Percentiles rank a stretch among this genome's conserved stretches.
Conservation (phyloP, 2,888 invertebrate genomes). For the Panorpa germanica region DNA sequence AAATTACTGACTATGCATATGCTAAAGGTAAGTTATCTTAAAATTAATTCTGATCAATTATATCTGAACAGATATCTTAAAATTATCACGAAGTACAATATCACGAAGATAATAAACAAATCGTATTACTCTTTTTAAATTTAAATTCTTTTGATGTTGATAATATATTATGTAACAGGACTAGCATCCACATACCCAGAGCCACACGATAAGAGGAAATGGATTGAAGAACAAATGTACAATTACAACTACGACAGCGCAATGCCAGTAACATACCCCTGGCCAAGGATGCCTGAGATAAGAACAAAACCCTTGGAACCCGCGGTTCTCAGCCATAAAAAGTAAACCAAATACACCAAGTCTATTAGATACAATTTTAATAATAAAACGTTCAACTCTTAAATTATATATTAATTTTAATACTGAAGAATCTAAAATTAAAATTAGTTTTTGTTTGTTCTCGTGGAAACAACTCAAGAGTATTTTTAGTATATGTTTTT, state of each 20-base stretch:
- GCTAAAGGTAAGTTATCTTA: slow-evolving; percentile 42
- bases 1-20: slow-evolving; percentile 78
- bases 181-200: slow-evolving; percentile 74
- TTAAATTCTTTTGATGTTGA: slow-evolving; percentile 5
- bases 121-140: slow-evolving; percentile 7
- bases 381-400: no score
- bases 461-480: no score
- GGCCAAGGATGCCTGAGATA: slow-evolving; percentile 27
- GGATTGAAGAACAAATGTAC: slow-evolving; percentile 57
- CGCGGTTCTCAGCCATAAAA: slow-evolving; percentile 10
- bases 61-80: slow-evolving; percentile 5
- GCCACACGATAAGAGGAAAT: slow-evolving; percentile 53
- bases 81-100: slow-evolving; percentile 6
- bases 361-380: no score
- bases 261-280: slow-evolving; percentile 49
- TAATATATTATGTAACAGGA: slow-evolving; percentile 27
- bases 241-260: slow-evolving; percentile 60
- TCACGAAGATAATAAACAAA: slow-evolving; percentile 1
- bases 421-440: no score
- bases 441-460: no score
- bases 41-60: no score
- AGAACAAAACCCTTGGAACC: slow-evolving; percentile 22
- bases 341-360: background rate
- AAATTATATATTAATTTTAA: no score
- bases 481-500: no score